Evolutionary conservation across 2,888 invertebrate species (phyloP).

Genomic region (Zygothrica quintamaculata): DNA sequence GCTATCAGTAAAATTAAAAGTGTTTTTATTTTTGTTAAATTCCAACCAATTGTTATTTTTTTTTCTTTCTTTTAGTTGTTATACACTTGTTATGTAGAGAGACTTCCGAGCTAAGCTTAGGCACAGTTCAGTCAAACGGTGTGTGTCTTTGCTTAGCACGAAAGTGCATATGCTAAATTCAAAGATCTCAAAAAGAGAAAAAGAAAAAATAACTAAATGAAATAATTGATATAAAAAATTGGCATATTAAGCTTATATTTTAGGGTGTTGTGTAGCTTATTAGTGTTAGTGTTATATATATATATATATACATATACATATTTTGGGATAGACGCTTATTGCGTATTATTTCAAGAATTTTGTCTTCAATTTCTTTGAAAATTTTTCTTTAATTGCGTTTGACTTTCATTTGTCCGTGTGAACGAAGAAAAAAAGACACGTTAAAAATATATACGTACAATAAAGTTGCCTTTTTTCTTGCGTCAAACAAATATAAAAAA

Average conservation of each 20-base stretch:
- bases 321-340: conserved; percentile 64
- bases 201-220: too few species aligned
- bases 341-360: conserved; percentile 82
- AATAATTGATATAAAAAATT: conserved; percentile 4
- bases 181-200: conserved; percentile 5
- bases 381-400: conserved; percentile 82
- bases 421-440: conserved; percentile 52
- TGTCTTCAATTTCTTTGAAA: conserved; percentile 84
- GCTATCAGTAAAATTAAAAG: conserved; percentile 37
- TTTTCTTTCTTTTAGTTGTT: neutral
- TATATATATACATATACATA: too few species aligned
- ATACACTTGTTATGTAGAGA: conserved; percentile 5
- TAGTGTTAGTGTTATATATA: too few species aligned
- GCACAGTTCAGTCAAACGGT: conserved; percentile 71
- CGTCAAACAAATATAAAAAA: conserved; percentile 36
- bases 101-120: conserved; percentile 47
- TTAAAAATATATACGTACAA: conserved; percentile 39
- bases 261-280: conserved; percentile 46
- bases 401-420: conserved; percentile 73
- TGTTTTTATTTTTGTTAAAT: neutral
- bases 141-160: conserved; percentile 63
- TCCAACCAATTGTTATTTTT: conserved; percentile 2
- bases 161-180: conserved; percentile 22
- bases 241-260: conserved; percentile 14
- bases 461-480: conserved; percentile 76